These are phyloP conservation scores for Mormyrops attenuatus DNA, from an alignment of 2,797 vertebrate species.

Conservation along the genomic window DNA sequence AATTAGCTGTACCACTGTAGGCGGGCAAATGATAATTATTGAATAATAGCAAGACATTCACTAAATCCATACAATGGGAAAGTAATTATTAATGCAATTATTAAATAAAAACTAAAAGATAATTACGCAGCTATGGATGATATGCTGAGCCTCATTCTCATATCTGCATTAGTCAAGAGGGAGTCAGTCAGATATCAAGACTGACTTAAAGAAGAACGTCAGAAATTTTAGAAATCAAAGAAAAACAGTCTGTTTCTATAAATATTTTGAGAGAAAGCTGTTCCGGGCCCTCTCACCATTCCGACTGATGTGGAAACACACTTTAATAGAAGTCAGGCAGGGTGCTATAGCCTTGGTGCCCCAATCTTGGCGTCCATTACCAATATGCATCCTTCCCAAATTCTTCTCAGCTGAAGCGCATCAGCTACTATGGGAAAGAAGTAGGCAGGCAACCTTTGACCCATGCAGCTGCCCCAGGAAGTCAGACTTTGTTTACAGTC, in stretches of 20 bases:
- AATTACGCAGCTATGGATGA: neutral
- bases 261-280: neutral
- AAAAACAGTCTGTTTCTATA: neutral
- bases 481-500: constrained; percentile 22
- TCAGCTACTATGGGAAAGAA: neutral
- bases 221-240: neutral
- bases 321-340: neutral
- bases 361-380: neutral
- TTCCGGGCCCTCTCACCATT: neutral
- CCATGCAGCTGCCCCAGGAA: constrained; percentile 26
- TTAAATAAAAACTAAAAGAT: neutral
- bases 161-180: neutral
- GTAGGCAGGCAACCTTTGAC: constrained; percentile 23
- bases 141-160: neutral
- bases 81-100: neutral
- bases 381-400: neutral
- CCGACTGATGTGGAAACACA: neutral
- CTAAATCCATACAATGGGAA: neutral
- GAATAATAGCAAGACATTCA: neutral
- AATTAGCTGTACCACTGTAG: neutral
- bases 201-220: neutral
- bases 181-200: neutral
- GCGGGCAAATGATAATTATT: neutral
- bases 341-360: neutral
- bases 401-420: neutral